A percentile compares a stretch with the other conserved stretches of the same genome.
Conservation (phyloP, 2,888 invertebrate genomes). For the Sialis fuliginosa region DNA sequence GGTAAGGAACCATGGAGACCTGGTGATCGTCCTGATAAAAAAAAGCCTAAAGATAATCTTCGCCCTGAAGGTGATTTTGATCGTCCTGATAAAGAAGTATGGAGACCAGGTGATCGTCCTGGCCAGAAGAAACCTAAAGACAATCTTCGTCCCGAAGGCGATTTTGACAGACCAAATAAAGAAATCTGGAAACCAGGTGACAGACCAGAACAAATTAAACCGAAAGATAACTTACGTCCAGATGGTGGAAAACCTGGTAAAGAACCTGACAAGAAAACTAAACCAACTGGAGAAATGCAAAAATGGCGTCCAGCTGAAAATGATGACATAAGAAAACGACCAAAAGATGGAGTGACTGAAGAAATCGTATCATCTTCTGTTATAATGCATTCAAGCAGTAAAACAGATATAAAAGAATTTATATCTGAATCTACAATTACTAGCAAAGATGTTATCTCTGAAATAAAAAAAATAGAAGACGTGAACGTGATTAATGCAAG, state of each 20-base stretch:
- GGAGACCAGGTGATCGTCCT: slow-evolving; percentile 27
- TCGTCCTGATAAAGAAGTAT: slow-evolving; percentile 22
- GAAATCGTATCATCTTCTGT: background rate
- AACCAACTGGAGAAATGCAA: slow-evolving; percentile 1
- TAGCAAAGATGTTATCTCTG: background rate
- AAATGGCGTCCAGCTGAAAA: slow-evolving; percentile 7
- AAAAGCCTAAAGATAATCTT: slow-evolving; percentile 33
- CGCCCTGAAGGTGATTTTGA: slow-evolving; percentile 32
- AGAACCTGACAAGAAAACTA: slow-evolving; percentile 11
- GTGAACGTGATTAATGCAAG: too few species aligned
- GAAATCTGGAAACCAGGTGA: slow-evolving; percentile 23
- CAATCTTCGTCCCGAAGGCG: slow-evolving; percentile 21
- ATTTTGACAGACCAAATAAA: slow-evolving; percentile 20
- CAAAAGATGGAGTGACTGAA: background rate
- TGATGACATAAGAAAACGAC: slow-evolving; percentile 1
- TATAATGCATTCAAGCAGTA: slow-evolving; percentile 3
- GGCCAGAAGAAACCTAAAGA: slow-evolving; percentile 24
- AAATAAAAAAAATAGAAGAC: too few species aligned
- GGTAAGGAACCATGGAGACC: slow-evolving; percentile 23
- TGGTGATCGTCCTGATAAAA: slow-evolving; percentile 25
- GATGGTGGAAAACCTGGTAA: slow-evolving; percentile 29
- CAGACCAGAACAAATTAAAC: slow-evolving; percentile 17
- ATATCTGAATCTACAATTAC: background rate
- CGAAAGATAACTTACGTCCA: slow-evolving; percentile 28
- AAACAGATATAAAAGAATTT: slow-evolving; percentile 5